phyloP scores from a whole-genome alignment of 2,113 vertebrate genomes.

The Lethenteron camtschaticum region DNA sequence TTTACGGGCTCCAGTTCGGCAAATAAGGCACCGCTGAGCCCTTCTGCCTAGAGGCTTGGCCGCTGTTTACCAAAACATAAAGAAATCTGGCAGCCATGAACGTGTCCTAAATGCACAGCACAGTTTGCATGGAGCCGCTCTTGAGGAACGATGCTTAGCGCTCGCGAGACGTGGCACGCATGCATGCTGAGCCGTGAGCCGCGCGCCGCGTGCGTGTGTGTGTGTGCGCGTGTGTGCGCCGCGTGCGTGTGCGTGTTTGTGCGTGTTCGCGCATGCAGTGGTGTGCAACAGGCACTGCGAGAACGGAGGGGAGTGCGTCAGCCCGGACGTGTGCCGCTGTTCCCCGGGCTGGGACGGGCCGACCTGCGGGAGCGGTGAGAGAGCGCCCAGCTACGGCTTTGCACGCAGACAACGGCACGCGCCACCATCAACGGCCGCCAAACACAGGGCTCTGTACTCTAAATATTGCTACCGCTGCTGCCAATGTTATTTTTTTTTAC shows the following conservation, averaged over 20 bases:
- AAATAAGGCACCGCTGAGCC: too few relatives aligned
- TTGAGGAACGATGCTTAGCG: neutral
- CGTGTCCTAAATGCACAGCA: neutral
- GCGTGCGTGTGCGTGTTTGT: neutral
- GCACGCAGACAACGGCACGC: neutral
- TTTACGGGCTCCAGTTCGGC: too few relatives aligned
- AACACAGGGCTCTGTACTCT: neutral
- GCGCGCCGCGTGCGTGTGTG: neutral
- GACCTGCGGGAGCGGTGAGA: slow-evolving; percentile 49
- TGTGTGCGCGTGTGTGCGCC: too few relatives aligned
- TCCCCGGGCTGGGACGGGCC: slow-evolving; percentile 49
- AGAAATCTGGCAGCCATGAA: neutral
- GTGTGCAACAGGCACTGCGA: slow-evolving; percentile 76
- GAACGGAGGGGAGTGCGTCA: slow-evolving; percentile 48
- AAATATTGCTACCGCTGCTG: neutral
- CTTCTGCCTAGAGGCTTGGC: too few relatives aligned
- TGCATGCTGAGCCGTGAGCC: neutral
- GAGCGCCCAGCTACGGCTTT: neutral
- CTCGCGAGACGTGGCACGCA: neutral
- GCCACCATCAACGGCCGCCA: neutral
- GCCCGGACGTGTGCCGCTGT: slow-evolving; percentile 50
- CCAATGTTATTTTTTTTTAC: neutral
- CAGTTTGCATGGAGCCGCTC: neutral
- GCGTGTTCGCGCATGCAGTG: slow-evolving; percentile 37
- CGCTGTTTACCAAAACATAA: too few relatives aligned